Evolutionary conservation across 2,113 vertebrate genomes (phyloP).

Genomic region (Accipiter virgatus): DNA sequence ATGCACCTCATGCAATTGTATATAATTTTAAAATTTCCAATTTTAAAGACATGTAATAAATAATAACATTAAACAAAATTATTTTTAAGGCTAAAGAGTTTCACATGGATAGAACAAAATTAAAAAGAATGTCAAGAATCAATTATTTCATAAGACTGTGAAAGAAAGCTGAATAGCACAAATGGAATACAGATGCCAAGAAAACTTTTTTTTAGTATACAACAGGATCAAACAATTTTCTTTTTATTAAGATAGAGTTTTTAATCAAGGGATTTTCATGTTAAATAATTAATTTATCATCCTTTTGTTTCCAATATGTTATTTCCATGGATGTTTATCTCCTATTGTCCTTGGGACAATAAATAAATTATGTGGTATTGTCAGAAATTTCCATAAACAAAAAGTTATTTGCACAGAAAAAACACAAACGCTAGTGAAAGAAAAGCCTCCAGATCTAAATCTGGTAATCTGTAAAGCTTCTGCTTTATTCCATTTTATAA

Average conservation of each 20-base stretch:
- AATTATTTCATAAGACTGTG: neutral
- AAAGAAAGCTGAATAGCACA: neutral
- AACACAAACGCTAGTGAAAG: neutral
- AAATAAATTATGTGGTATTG: neutral
- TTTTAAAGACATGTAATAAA: neutral
- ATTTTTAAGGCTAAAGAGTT: constrained; percentile 4
- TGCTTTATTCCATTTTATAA: neutral
- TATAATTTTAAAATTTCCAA: neutral
- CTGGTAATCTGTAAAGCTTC: neutral
- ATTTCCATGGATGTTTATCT: neutral
- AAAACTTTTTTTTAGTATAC: neutral
- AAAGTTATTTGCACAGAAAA: neutral
- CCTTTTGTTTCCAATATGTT: neutral
- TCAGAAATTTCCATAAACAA: neutral
- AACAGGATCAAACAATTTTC: neutral
- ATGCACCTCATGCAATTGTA: neutral
- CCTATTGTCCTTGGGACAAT: neutral
- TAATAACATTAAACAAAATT: neutral
- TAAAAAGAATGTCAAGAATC: neutral
- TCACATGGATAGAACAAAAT: neutral
- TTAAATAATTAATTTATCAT: neutral
- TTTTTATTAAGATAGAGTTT: neutral
- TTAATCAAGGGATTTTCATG: neutral
- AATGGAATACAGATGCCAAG: neutral
- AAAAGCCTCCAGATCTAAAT: neutral